Conservation (phyloP, 2,888 invertebrate species). For the Drosophila melanocephala region DNA sequence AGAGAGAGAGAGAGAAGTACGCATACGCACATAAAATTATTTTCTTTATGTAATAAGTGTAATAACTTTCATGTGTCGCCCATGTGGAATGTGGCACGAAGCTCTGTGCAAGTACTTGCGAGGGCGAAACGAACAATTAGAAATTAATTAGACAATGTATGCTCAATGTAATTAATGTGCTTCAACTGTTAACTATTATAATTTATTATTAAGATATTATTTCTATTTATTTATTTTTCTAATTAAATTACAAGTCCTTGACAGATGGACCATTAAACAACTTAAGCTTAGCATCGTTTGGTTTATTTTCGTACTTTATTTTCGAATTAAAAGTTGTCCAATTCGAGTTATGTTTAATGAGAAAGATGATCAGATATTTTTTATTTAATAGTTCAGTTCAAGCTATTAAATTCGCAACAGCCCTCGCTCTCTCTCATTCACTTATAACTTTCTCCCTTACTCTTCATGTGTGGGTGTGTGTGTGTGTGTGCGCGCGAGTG, state of each 20-base stretch:
- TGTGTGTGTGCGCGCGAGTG: slow-evolving; percentile 33
- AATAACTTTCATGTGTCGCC: slow-evolving; percentile 81
- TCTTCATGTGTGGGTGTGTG: neutral
- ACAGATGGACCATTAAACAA: neutral
- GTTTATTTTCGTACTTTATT: neutral
- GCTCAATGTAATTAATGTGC: neutral
- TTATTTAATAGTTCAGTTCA: neutral
- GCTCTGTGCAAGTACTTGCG: slow-evolving; percentile 36
- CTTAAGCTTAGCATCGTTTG: neutral
- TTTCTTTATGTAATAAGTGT: slow-evolving; percentile 82
- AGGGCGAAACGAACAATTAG: slow-evolving; percentile 26
- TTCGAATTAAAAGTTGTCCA: neutral
- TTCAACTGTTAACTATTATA: neutral
- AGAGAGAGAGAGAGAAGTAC: neutral
- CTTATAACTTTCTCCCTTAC: neutral
- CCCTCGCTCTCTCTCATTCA: slow-evolving; percentile 33
- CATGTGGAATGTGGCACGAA: slow-evolving; percentile 51
- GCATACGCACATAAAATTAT: slow-evolving; percentile 68
- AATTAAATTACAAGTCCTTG: neutral
- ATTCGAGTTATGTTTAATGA: neutral
- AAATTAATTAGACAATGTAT: neutral
- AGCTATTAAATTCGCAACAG: neutral
- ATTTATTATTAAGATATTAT: neutral
- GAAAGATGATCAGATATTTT: neutral
- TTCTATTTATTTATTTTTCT: neutral